Evolutionary conservation across 2,797 vertebrate genomes (phyloP).

Genomic region (Rhodeus uyekii): DNA sequence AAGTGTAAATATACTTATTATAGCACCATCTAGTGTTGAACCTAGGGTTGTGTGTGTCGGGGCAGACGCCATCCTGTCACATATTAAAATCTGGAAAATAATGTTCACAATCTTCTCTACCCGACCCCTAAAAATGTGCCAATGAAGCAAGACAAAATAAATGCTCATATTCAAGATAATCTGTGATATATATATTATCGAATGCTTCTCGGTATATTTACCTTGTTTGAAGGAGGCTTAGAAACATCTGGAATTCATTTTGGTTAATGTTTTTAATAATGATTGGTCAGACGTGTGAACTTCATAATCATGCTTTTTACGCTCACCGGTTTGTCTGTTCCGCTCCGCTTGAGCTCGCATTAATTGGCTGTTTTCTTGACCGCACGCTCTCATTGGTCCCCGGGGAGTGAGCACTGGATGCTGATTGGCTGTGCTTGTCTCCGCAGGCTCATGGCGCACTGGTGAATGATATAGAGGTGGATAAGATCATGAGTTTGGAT

Average conservation of each 20-base stretch:
- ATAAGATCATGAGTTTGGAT: constrained; percentile 77
- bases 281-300: neutral
- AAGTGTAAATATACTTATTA: neutral
- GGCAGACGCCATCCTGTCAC: neutral
- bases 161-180: too few relatives aligned
- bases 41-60: neutral
- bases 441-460: constrained; percentile 72
- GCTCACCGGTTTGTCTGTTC: neutral
- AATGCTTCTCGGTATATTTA: neutral
- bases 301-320: neutral
- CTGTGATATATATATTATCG: too few relatives aligned
- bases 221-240: neutral
- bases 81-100: neutral
- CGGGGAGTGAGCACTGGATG: neutral
- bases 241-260: neutral
- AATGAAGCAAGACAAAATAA: neutral
- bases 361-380: constrained; percentile 21
- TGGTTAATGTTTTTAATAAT: neutral
- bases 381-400: neutral
- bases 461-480: constrained; percentile 82
- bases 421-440: constrained; percentile 36
- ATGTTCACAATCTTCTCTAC: neutral
- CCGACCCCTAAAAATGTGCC: neutral
- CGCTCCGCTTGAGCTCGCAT: neutral
- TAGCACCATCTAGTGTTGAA: neutral